Evolutionary conservation across 2,797 vertebrate genomes (phyloP), one percentile per base, ranked within the genome.

Genomic region (Lates japonicus): DNA sequence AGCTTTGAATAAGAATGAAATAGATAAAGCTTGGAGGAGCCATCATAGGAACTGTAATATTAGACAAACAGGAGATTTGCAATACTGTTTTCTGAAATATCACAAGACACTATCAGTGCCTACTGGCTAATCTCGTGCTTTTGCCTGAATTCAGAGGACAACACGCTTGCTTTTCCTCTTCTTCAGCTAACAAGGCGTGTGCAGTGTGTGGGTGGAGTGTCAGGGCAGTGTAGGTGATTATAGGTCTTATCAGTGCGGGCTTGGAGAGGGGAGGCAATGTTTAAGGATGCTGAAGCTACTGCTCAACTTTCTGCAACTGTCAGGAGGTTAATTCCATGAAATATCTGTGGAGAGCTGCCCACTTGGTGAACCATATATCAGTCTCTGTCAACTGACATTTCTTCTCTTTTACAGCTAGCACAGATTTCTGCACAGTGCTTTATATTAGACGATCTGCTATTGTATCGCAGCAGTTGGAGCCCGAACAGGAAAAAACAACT

Each of bases 1-100:
- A 83, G 84, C 87, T 90, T 88, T 91, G 90, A 93, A 91, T 91
- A 80, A 87, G 78, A 93, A 90, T 91, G 90, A 90, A 90, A 91
- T 16, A 90, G 90, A 93, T 91, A 88, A 90, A 85, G 75, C 71
- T 85, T 70, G 73, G 74, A 84, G 84, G 71, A 88, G 79, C 78
- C 84, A 80, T 88, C 81, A 75, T 35, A 77, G 77, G 68, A 79
- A 82, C 66, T 76, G 80, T 89, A 83, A 87, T 84, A 84, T 87
- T 82, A 86, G 81, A 87, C 88, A 89, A 90, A 90, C 81, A 68
- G 84, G 76, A 91, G 84, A 90, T 87, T 85, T 88, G 67, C 82
- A 82, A 55, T 46, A 33, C 76, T 78, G 78, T 85, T 87, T 85
- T 78, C 68, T 67, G 65, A 87, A 85, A 87, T 84, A 88, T 86